These are phyloP conservation scores for Platorchestia sp. DNA, from an alignment of 1,140 invertebrate genomes.

Conservation along the genomic window DNA sequence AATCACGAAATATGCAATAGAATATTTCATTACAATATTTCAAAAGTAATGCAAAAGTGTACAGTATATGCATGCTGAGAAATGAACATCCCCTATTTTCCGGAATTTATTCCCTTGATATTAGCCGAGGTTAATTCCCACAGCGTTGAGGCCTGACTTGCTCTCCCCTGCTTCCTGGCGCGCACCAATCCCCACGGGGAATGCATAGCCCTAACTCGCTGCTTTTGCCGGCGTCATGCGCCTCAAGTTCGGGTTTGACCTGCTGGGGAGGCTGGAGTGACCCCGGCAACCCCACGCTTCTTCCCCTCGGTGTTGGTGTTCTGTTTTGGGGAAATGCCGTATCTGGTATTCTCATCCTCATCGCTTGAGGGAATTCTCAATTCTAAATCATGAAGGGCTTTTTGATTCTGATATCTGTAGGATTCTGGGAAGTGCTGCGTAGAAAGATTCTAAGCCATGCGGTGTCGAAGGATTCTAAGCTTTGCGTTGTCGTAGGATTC, in stretches of 20 bases:
- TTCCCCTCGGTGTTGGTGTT: neutral
- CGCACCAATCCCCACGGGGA: neutral
- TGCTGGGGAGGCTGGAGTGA: neutral
- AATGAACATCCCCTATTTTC: too few relatives aligned
- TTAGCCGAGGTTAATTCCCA: neutral
- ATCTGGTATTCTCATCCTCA: neutral
- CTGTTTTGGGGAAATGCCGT: neutral
- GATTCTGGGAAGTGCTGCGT: too few relatives aligned
- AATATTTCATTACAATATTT: too few relatives aligned
- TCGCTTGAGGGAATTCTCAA: neutral
- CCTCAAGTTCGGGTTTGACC: neutral
- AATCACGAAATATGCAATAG: too few relatives aligned
- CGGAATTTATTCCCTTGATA: neutral
- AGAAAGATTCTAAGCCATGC: too few relatives aligned
- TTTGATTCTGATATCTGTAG: too few relatives aligned
- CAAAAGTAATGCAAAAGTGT: too few relatives aligned
- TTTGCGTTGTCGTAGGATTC: too few relatives aligned
- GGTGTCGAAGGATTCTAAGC: too few relatives aligned
- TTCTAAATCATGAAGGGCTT: neutral
- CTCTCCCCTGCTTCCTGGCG: neutral
- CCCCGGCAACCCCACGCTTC: neutral
- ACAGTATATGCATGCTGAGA: too few relatives aligned
- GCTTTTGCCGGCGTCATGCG: neutral
- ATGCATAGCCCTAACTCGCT: constrained; percentile 15
- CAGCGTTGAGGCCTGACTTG: neutral